phyloP scores from a whole-genome alignment of 2,888 invertebrate genomes.

The Argyresthia albistria region DNA sequence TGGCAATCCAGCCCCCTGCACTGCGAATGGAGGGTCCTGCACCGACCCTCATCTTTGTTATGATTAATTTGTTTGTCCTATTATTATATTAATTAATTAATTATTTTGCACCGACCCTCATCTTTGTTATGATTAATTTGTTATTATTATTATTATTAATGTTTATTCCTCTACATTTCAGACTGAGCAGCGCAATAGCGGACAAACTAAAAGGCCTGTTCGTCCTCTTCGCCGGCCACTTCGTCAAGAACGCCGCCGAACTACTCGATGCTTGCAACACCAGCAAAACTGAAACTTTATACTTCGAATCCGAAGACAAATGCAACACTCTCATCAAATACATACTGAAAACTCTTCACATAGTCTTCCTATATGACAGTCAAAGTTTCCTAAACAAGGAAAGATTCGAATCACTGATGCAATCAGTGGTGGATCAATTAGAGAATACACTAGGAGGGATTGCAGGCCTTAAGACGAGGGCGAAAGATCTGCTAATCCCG shows the following conservation, averaged over 20 bases:
- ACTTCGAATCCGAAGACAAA: conserved; percentile 69
- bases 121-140: too few relatives aligned
- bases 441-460: conserved; percentile 82
- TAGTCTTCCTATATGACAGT: conserved; percentile 86
- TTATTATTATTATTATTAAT: too few relatives aligned
- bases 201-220: conserved; percentile 89
- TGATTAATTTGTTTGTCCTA: too few relatives aligned
- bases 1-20: too few relatives aligned
- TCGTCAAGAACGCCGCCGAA: conserved; percentile 84
- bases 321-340: conserved; percentile 77
- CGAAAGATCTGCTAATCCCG: conserved; percentile 76
- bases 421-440: conserved; percentile 90
- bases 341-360: conserved; percentile 81
- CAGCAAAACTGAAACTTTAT: conserved; percentile 64
- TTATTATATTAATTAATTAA: too few relatives aligned
- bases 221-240: conserved; percentile 89
- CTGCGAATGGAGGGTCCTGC: too few relatives aligned
- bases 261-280: conserved; percentile 80
- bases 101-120: too few relatives aligned
- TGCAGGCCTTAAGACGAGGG: conserved; percentile 72
- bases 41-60: too few relatives aligned
- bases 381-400: conserved; percentile 89
- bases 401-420: conserved; percentile 86
- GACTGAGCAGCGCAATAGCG: conserved; percentile 83
- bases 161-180: conserved; percentile 28